These are phyloP conservation scores for Leptodactylus fuscus DNA, from an alignment of 2,113 vertebrate genomes.

Conservation along the genomic window DNA sequence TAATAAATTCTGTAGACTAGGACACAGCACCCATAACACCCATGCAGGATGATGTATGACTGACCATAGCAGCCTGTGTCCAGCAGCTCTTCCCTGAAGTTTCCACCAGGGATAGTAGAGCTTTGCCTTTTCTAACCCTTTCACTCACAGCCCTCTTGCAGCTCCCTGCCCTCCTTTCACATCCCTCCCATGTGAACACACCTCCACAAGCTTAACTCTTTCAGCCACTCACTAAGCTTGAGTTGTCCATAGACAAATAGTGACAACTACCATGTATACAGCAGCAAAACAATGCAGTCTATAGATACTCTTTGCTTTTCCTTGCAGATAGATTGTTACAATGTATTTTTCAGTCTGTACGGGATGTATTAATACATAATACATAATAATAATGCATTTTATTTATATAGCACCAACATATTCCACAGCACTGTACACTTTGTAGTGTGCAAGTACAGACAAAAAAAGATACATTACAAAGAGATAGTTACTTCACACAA, in stretches of 20 bases:
- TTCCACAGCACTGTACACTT: no score
- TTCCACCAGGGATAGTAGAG: background rate
- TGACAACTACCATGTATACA: background rate
- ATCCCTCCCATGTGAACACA: background rate
- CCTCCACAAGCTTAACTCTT: background rate
- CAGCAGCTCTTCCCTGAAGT: background rate
- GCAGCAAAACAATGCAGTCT: background rate
- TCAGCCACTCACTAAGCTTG: background rate
- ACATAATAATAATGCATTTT: no score
- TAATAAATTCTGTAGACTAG: background rate
- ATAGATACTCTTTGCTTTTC: background rate
- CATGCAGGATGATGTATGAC: background rate
- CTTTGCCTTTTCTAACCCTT: background rate
- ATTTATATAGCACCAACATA: no score
- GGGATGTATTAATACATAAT: no score
- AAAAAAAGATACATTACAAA: no score
- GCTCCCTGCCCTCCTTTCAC: background rate
- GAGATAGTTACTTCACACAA: no score
- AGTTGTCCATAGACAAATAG: background rate
- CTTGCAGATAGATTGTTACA: background rate
- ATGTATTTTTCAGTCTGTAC: no score
- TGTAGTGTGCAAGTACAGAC: no score
- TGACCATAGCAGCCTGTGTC: background rate
- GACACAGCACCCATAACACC: background rate
- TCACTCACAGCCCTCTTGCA: background rate